Evolutionary conservation across 2,113 vertebrate species (phyloP).

Genomic region (Psephotus haematonotus): DNA sequence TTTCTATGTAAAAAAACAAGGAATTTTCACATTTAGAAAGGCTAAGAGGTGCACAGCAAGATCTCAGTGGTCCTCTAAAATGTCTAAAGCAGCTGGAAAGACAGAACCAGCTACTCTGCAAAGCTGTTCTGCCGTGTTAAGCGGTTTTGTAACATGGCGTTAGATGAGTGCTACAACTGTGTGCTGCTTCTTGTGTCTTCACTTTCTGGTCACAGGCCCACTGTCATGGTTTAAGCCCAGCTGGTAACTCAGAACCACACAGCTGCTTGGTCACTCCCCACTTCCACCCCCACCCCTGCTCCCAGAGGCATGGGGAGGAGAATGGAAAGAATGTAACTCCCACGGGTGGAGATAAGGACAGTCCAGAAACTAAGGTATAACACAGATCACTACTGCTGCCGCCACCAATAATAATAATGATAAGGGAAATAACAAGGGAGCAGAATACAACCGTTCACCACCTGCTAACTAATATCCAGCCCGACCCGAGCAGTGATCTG

Average conservation of each 20-base stretch:
- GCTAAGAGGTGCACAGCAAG: background rate
- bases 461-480: too few species aligned
- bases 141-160: background rate
- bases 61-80: background rate
- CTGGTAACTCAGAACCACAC: background rate
- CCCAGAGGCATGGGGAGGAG: background rate
- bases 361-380: fast-evolving
- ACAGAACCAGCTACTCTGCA: background rate
- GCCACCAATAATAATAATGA: too few species aligned
- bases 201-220: background rate
- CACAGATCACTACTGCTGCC: background rate
- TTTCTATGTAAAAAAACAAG: background rate
- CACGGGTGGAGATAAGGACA: background rate
- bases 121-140: background rate
- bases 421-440: too few species aligned
- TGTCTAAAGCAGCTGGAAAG: background rate
- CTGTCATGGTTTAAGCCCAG: background rate
- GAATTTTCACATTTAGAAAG: background rate
- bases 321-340: background rate
- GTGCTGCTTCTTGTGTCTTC: background rate
- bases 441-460: too few species aligned
- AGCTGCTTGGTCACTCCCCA: background rate
- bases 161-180: background rate
- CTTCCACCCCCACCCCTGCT: too few species aligned
- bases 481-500: too few species aligned